phyloP scores from a whole-genome alignment of 2,888 invertebrate species.

The Hyles lineata region DNA sequence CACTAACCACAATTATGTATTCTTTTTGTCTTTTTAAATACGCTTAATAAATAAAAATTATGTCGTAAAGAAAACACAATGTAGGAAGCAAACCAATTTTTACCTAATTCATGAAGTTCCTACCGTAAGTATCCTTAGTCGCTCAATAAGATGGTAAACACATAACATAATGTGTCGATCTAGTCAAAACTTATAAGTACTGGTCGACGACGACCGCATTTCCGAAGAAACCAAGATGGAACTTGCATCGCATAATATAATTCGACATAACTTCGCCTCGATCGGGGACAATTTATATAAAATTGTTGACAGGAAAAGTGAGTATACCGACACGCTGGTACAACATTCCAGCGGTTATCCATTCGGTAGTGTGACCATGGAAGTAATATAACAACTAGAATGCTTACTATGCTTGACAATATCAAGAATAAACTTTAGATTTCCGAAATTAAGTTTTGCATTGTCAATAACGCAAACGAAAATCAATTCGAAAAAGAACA shows the following conservation, averaged over 20 bases:
- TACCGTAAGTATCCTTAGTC: background rate
- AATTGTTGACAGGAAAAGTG: constrained; percentile 11
- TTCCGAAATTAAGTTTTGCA: no score
- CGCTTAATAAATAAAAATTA: constrained; percentile 8
- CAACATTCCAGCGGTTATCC: background rate
- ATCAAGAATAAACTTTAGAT: no score
- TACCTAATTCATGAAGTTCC: constrained; percentile 12
- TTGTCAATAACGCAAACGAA: no score
- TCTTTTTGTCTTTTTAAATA: background rate
- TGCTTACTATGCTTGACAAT: no score
- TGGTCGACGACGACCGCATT: background rate
- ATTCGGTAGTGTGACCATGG: background rate
- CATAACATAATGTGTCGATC: background rate
- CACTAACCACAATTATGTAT: background rate
- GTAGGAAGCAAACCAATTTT: background rate
- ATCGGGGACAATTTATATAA: constrained; percentile 4
- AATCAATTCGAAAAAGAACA: no score
- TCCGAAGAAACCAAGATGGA: background rate
- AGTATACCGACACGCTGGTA: no score
- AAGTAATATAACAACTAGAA: no score
- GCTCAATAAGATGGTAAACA: background rate
- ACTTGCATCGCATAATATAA: background rate
- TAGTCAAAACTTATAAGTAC: constrained; percentile 23
- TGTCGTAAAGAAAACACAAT: background rate
- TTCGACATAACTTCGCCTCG: constrained; percentile 13